Evolutionary conservation across 2,888 invertebrate species (phyloP).

Genomic region (Cremastobaeus sp.): DNA sequence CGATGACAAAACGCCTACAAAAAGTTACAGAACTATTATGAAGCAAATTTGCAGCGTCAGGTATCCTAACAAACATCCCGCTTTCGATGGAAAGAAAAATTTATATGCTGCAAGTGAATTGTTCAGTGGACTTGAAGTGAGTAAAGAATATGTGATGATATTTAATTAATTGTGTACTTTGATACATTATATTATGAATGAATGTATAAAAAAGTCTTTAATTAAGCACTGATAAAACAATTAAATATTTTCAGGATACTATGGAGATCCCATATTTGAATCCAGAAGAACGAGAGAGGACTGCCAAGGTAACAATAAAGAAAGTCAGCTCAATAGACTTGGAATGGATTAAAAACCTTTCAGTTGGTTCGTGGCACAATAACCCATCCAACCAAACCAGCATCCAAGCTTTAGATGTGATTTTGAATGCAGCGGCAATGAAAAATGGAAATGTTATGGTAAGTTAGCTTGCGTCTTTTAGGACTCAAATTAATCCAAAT

Average conservation of each 20-base stretch:
- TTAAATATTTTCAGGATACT: not conserved
- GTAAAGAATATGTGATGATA: not conserved
- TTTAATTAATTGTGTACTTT: not conserved
- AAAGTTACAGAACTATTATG: slow-evolving; percentile 19
- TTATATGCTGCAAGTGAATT: slow-evolving; percentile 14
- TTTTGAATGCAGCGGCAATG: slow-evolving; percentile 84
- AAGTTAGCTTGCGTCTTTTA: slow-evolving; percentile 29
- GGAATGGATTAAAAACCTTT: slow-evolving; percentile 78
- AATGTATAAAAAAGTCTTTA: not conserved
- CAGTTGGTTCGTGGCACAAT: slow-evolving; percentile 83
- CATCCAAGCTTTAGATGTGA: slow-evolving; percentile 91
- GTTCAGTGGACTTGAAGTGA: slow-evolving; percentile 7
- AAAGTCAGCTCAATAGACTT: slow-evolving; percentile 81
- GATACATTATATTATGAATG: too few species aligned
- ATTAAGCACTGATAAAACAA: not conserved
- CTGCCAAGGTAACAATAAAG: slow-evolving; percentile 80
- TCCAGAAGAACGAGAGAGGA: slow-evolving; percentile 52
- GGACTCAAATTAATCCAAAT: too few species aligned
- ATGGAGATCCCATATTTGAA: slow-evolving; percentile 6
- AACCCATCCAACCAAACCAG: slow-evolving; percentile 82
- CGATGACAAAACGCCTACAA: slow-evolving; percentile 41
- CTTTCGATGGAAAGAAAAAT: slow-evolving; percentile 41
- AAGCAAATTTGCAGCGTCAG: not conserved
- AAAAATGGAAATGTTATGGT: slow-evolving; percentile 69
- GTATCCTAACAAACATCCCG: slow-evolving; percentile 8